Base-by-base conservation (phyloP, 2,113 vertebrate genomes). In the Boleophthalmus pectinirostris region DNA sequence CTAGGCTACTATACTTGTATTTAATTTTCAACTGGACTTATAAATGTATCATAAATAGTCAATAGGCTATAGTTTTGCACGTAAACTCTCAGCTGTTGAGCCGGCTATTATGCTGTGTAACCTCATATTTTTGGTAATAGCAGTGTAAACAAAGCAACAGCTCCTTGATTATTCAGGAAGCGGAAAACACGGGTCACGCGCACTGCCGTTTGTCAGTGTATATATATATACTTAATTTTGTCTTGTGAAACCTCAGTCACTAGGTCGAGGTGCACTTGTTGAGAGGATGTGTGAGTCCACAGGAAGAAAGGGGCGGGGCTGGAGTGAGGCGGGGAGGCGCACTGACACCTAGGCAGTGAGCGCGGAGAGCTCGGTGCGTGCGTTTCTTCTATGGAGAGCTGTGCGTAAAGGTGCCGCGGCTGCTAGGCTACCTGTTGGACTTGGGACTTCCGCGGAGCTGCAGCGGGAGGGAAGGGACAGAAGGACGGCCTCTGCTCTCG, bases 371-470 rank as follows among this genome's bases (percentile, higher is more conserved):
- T 13, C 61, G 3, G n/a, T 2, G 47, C 43, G 45, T 75, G 54
- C 46, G 64, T 21, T 38, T 74, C 67, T 10, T 79, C 25, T 0
- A 67, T 75, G 79, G 73, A 78, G 72, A 86, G 74, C 75, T 73
- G 69, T 82, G 69, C 73, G 75, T 69, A 78, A 77, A 61, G 24
- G 58, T 25, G 58, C 25, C 18, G 33, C 66, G 65, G 75, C 71
- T 66, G 66, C 38, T 43, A 43, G 38, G 38, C 58, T 90, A 91
- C 90, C 90, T 90, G 88, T 89, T 47, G 84, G 80, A 84, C 61
- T 33, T 64, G 8, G 61, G 61, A 64, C 33, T 64, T 64, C 61
- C 61, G 33, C 9, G 33, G 33, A 64, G 29, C 20, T 64, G 61
- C 61, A 64, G 61, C 61, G 18, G 69, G 47, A 49, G 20, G 14